A percentile compares a stretch with the other conserved stretches of the same genome.
Evolutionary conservation across 2,797 vertebrate species (phyloP).

Genomic region (Epinephelus awoara): DNA sequence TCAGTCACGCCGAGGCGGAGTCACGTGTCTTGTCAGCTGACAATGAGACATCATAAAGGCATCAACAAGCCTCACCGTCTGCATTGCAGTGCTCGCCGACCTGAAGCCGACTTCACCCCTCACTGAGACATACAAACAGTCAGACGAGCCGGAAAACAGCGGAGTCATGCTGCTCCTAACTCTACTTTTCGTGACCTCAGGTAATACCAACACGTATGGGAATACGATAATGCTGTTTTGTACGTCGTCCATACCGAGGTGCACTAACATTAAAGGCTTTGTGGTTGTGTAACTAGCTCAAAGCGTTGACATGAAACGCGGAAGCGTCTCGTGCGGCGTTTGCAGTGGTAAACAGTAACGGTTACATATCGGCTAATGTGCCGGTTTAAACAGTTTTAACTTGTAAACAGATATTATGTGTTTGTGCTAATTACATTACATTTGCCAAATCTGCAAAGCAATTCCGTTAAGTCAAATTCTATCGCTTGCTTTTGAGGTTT

Average conservation of each 20-base stretch:
- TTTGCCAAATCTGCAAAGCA: accelerated
- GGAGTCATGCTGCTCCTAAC: conserved; percentile 81
- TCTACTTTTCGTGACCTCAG: conserved; percentile 83
- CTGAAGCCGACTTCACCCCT: accelerated
- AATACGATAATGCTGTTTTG: accelerated
- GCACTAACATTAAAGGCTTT: accelerated
- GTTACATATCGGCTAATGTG: too few relatives aligned
- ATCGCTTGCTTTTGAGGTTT: conserved; percentile 13
- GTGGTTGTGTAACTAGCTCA: conserved; percentile 35
- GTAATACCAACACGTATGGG: conserved; percentile 55
- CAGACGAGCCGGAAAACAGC: conserved; percentile 24
- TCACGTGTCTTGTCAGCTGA: conserved; percentile 86
- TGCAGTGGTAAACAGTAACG: conserved; percentile 37
- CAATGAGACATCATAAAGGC: conserved; percentile 62
- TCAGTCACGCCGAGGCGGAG: conserved; percentile 1
- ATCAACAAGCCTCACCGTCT: neutral
- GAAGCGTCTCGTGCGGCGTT: conserved; percentile 48
- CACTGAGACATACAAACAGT: neutral
- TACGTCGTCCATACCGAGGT: accelerated
- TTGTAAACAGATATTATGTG: too few relatives aligned
- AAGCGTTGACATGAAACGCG: conserved; percentile 60
- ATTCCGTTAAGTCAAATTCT: accelerated
- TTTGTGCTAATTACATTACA: accelerated
- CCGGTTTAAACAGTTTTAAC: neutral
- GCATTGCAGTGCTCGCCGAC: conserved; percentile 65